Percentiles rank a stretch among this genome's conserved stretches.
Evolutionary conservation across 2,888 invertebrate genomes (phyloP).

Genomic region (Neocrepidodera transversa): DNA sequence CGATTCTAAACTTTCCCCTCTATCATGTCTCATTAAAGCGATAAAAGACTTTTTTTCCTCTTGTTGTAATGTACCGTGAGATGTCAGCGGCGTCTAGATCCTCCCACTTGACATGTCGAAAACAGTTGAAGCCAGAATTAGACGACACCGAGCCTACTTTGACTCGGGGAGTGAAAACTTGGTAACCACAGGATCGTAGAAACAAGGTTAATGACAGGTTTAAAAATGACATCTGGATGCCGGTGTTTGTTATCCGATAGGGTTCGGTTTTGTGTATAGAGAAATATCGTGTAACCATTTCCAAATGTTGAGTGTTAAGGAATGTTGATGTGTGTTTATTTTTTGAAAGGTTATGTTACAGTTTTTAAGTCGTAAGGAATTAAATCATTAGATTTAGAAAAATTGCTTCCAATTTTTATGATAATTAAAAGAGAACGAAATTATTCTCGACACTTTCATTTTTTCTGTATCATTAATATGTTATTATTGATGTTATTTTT

Average conservation of each 20-base stretch:
- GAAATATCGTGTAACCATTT: conserved; percentile 2
- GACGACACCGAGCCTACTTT: conserved; percentile 14
- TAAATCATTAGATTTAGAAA: too few relatives aligned
- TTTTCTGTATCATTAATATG: too few relatives aligned
- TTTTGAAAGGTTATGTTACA: too few relatives aligned
- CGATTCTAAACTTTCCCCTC: too few relatives aligned
- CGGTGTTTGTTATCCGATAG: conserved; percentile 41
- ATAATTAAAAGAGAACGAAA: too few relatives aligned
- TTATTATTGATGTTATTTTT: too few relatives aligned
- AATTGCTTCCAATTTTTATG: too few relatives aligned
- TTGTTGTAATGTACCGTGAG: conserved; percentile 25
- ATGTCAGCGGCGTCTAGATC: conserved; percentile 17
- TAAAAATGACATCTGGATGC: conserved; percentile 42
- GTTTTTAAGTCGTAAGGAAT: too few relatives aligned
- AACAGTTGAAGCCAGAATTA: conserved; percentile 23
- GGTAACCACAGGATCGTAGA: conserved; percentile 27
- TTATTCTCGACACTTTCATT: too few relatives aligned
- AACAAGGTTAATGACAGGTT: conserved; percentile 45
- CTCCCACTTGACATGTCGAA: conserved; percentile 19
- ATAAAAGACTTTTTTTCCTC: conserved; percentile 17
- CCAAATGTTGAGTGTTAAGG: not conserved
- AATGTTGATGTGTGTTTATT: too few relatives aligned
- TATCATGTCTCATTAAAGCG: conserved; percentile 26
- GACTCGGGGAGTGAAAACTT: conserved; percentile 4
- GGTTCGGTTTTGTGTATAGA: conserved; percentile 5